phyloP scores from a whole-genome alignment of 2,113 vertebrate genomes.

The Scopus umbretta region DNA sequence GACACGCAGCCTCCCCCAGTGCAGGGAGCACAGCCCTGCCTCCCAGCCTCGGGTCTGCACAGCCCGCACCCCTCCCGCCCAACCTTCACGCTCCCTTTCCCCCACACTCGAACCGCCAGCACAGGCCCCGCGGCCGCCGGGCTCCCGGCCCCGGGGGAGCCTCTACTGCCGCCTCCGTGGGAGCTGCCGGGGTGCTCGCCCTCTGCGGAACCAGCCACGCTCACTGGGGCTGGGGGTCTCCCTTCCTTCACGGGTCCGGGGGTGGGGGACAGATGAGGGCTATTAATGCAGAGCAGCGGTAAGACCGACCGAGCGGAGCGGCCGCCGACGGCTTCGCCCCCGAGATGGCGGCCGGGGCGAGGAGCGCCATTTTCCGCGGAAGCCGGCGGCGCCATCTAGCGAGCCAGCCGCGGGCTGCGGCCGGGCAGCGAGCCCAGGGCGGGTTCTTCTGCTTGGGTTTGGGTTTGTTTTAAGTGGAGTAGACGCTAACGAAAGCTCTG shows the following conservation, averaged over 20 bases:
- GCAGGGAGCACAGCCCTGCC: accelerated
- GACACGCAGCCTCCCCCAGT: accelerated
- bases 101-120: neutral
- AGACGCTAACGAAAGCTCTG: no score
- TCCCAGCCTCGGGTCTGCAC: no score
- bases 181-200: neutral
- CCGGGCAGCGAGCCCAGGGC: accelerated
- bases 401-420: neutral
- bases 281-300: accelerated
- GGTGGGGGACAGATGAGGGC: no score
- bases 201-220: neutral
- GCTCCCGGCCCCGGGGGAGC: no score
- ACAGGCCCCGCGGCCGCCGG: no score
- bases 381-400: neutral
- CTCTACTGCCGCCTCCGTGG: no score
- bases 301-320: accelerated
- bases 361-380: neutral
- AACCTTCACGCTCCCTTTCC: neutral
- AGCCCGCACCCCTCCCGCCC: no score
- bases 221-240: accelerated
- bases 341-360: accelerated
- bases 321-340: no score
- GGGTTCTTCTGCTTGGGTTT: accelerated
- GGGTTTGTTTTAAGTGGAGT: neutral
- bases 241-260: neutral